Conservation (phyloP, 92 coral and sea anemone species). For the Isaurus tuberculatus region DNA sequence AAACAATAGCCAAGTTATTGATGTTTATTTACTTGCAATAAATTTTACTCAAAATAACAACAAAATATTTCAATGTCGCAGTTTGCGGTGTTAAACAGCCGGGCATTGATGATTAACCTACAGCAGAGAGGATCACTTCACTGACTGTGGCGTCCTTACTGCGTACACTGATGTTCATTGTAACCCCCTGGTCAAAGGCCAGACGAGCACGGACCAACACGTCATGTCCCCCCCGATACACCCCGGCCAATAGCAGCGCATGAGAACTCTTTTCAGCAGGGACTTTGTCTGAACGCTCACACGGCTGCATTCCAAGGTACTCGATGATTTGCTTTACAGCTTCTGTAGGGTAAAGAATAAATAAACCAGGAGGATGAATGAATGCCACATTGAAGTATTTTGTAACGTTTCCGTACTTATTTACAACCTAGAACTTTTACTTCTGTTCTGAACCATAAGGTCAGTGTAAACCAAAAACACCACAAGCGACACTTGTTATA, state of each 20-base stretch:
- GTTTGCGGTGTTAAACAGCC: neutral
- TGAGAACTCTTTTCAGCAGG: constrained; percentile 95
- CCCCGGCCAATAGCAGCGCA: constrained; percentile 93
- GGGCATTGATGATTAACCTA: constrained; percentile 67
- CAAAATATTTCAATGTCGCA: no score
- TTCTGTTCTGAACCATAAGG: no score
- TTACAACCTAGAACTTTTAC: no score
- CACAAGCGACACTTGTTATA: no score
- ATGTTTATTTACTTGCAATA: no score
- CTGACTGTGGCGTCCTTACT: constrained; percentile 93
- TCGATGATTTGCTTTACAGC: constrained; percentile 98
- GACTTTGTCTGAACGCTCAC: constrained; percentile 96
- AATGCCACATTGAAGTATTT: no score
- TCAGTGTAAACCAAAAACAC: no score
- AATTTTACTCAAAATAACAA: no score
- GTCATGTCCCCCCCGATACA: constrained; percentile 95
- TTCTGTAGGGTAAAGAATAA: constrained; percentile 62
- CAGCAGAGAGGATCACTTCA: constrained; percentile 94
- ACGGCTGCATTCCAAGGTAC: constrained; percentile 99
- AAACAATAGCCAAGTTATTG: no score
- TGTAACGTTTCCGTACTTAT: no score
- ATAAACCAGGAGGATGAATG: neutral
- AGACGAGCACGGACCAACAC: constrained; percentile 94
- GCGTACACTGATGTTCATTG: constrained; percentile 98
- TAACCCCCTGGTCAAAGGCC: constrained; percentile 98